A percentile compares a stretch with the other conserved stretches of the same genome.
Evolutionary conservation across 2,888 invertebrate species (phyloP).

Genomic region (Luperina nickerlii): DNA sequence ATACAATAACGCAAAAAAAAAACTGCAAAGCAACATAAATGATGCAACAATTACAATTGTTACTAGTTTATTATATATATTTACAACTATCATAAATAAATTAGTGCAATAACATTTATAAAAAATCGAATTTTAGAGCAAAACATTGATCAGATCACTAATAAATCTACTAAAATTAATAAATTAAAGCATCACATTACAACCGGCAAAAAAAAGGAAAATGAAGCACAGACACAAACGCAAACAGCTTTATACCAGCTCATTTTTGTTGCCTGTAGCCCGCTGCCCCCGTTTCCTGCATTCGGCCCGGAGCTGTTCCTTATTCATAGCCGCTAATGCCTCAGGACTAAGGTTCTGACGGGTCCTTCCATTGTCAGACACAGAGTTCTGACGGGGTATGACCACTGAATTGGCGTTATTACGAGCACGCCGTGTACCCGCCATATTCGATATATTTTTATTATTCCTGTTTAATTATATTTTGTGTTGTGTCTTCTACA

Average conservation of each 20-base stretch:
- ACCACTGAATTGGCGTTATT: slow-evolving; percentile 84
- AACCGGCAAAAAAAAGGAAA: slow-evolving; percentile 77
- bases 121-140: slow-evolving; percentile 32
- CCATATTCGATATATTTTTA: slow-evolving; percentile 77
- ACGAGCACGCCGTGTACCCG: slow-evolving; percentile 85
- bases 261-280: slow-evolving; percentile 92
- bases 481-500: slow-evolving; percentile 61
- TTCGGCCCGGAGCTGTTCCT: slow-evolving; percentile 92
- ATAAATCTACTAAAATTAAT: slow-evolving; percentile 69
- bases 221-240: slow-evolving; percentile 84
- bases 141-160: slow-evolving; percentile 60
- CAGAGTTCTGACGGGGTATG: slow-evolving; percentile 84
- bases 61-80: slow-evolving; percentile 60
- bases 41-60: slow-evolving; percentile 59
- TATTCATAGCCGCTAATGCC: slow-evolving; percentile 91
- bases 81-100: slow-evolving; percentile 56
- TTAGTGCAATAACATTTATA: slow-evolving; percentile 58
- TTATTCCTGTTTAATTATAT: slow-evolving; percentile 64
- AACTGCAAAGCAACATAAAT: slow-evolving; percentile 58
- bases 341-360: slow-evolving; percentile 87
- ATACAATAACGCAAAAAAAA: slow-evolving; percentile 43
- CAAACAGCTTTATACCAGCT: slow-evolving; percentile 91
- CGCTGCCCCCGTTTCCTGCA: slow-evolving; percentile 93
- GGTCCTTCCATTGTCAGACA: slow-evolving; percentile 84
- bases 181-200: slow-evolving; percentile 81